These are phyloP conservation scores for Xenopus laevis DNA, from an alignment of 2,113 vertebrate genomes.

Conservation along the genomic window DNA sequence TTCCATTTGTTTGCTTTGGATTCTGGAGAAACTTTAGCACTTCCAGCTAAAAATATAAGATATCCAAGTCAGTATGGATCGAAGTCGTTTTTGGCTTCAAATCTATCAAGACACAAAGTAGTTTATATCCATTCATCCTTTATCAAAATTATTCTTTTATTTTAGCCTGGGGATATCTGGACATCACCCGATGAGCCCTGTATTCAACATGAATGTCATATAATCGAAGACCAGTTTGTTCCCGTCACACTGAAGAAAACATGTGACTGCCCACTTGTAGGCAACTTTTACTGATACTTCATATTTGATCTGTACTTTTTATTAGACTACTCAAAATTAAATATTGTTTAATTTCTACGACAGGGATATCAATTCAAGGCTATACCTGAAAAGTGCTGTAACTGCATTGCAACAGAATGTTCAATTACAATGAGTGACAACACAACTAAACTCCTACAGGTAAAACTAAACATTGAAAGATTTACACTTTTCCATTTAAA, in stretches of 20 bases:
- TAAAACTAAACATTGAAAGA: too few species aligned
- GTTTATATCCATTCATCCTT: too few species aligned
- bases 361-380: constrained; percentile 61
- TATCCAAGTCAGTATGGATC: too few species aligned
- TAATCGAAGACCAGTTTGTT: constrained; percentile 11
- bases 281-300: background rate
- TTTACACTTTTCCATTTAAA: too few species aligned
- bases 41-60: too few species aligned
- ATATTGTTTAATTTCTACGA: background rate
- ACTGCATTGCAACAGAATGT: constrained; percentile 49
- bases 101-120: too few species aligned
- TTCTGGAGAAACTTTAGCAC: too few species aligned
- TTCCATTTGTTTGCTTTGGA: too few species aligned
- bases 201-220: constrained; percentile 4
- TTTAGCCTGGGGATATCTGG: constrained; percentile 22
- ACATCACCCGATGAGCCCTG: constrained; percentile 9
- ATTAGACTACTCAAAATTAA: too few species aligned
- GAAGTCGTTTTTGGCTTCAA: too few species aligned
- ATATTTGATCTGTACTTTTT: background rate
- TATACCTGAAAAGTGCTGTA: constrained; percentile 55
- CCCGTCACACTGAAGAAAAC: constrained; percentile 9
- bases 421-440: constrained; percentile 4
- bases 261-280: constrained; percentile 10
- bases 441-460: too few species aligned
- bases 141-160: background rate